These are phyloP conservation scores for Melanotaenia trifasciata DNA, from an alignment of 2,797 vertebrate species.

Conservation along the genomic window DNA sequence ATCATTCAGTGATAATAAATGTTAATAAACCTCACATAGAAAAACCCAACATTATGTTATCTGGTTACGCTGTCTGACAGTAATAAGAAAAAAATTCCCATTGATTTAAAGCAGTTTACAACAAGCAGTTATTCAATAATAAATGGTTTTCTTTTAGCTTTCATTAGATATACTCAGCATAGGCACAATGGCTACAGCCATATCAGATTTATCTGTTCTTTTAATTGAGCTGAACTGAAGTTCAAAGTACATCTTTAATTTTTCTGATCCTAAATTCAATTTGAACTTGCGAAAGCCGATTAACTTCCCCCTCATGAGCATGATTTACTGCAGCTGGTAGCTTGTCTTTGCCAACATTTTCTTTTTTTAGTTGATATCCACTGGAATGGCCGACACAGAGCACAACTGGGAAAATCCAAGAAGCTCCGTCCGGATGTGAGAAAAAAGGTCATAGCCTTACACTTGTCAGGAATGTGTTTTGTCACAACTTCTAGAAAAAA, in stretches of 20 bases:
- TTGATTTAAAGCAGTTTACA: too few species aligned
- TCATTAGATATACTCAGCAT: too few species aligned
- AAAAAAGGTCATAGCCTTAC: background rate
- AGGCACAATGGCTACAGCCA: too few species aligned
- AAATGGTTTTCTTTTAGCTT: too few species aligned
- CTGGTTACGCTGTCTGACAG: too few species aligned
- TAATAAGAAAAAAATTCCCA: too few species aligned
- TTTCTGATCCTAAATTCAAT: background rate
- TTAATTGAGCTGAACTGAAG: background rate
- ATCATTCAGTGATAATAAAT: too few species aligned
- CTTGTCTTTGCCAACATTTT: background rate
- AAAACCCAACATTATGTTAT: too few species aligned
- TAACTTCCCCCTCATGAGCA: background rate
- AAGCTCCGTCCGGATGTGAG: background rate
- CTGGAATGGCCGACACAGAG: background rate
- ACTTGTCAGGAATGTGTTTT: background rate
- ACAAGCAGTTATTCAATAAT: too few species aligned
- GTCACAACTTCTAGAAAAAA: background rate
- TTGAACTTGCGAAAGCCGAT: background rate
- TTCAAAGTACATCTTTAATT: background rate
- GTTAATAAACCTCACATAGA: too few species aligned
- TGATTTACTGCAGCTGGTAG: conserved; percentile 1
- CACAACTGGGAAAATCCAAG: background rate
- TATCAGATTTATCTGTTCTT: background rate
- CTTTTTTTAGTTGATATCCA: background rate